phyloP scores from a whole-genome alignment of 2,113 vertebrate species.

The Callorhinus ursinus region DNA sequence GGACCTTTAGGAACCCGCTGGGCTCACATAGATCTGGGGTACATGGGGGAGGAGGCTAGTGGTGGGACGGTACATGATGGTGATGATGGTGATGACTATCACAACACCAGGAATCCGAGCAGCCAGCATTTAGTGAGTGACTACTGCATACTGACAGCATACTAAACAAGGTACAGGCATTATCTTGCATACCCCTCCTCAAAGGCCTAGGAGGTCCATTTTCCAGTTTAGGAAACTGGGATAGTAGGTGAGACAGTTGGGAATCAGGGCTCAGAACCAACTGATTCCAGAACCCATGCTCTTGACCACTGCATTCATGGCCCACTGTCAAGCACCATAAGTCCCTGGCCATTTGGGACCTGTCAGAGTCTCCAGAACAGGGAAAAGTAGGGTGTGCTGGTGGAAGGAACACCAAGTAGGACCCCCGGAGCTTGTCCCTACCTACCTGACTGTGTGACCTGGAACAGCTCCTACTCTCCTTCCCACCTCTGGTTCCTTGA shows the following conservation, averaged over 20 bases:
- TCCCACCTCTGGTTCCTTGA: not conserved
- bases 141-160: not conserved
- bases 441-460: not conserved
- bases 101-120: not conserved
- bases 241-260: not conserved
- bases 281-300: not conserved
- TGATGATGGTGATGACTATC: not conserved
- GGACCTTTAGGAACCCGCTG: not conserved
- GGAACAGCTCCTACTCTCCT: not conserved
- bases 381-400: too few relatives aligned
- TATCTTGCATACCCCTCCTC: not conserved
- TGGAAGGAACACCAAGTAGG: not conserved
- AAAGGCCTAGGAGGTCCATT: not conserved
- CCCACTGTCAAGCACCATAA: not conserved
- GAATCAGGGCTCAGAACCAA: not conserved
- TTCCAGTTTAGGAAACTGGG: not conserved
- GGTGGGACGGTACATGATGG: fast-evolving
- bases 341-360: not conserved
- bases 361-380: not conserved
- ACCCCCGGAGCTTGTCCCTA: not conserved
- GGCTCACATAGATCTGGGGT: not conserved
- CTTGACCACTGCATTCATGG: not conserved
- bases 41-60: fast-evolving
- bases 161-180: not conserved
- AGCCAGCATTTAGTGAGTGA: not conserved